Conservation (phyloP, 2,888 invertebrate genomes). For the Oxytorus armatus region DNA sequence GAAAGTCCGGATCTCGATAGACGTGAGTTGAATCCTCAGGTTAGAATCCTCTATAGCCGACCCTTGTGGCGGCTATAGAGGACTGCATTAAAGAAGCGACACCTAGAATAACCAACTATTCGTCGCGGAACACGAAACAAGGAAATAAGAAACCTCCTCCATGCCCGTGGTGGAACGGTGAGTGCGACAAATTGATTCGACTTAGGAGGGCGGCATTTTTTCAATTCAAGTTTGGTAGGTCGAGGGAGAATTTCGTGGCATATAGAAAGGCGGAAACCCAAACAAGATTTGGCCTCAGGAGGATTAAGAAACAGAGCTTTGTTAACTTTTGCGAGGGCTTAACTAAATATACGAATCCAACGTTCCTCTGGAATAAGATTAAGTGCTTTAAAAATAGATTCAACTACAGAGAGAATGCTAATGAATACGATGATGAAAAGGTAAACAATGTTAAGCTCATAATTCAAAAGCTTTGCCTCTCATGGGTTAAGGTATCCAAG, state of each 20-base stretch:
- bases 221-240: not conserved
- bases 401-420: constrained; percentile 12
- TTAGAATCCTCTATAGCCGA: not conserved
- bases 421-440: constrained; percentile 12
- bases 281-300: constrained; percentile 2
- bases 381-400: constrained; percentile 47
- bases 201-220: not conserved
- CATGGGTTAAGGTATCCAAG: not conserved
- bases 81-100: constrained; percentile 16
- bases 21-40: not conserved
- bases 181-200: constrained; percentile 35
- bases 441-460: not conserved
- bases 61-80: not conserved
- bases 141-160: not conserved
- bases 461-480: constrained; percentile 28
- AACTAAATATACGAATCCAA: constrained; percentile 26
- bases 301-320: constrained; percentile 30
- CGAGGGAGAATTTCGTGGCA: not conserved
- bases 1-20: too few species aligned
- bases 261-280: constrained; percentile 17
- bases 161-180: constrained; percentile 23
- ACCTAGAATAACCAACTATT: not conserved
- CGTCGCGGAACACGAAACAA: not conserved
- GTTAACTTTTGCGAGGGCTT: constrained; percentile 11
- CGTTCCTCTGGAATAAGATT: constrained; percentile 26